Evolutionary conservation across 2,113 vertebrate genomes (phyloP).

Genomic region (Sylvia atricapilla): DNA sequence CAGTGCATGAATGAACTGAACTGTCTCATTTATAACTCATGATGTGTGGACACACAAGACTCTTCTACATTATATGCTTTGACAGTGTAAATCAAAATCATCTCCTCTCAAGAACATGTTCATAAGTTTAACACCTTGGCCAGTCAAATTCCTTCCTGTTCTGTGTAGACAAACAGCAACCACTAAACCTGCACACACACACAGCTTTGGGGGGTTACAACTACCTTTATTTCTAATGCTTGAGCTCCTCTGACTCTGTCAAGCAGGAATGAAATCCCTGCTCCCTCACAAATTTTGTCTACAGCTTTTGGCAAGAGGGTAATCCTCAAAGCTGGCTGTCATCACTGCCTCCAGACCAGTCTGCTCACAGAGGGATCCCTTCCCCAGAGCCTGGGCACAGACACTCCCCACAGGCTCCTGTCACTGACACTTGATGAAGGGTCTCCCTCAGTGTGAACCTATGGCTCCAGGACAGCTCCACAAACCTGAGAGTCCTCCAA

Average conservation of each 20-base stretch:
- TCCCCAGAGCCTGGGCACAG: background rate
- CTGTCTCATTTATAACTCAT: background rate
- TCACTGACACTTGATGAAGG: background rate
- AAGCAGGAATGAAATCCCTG: background rate
- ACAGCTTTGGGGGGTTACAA: background rate
- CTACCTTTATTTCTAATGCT: background rate
- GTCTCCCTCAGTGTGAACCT: background rate
- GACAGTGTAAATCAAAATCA: background rate
- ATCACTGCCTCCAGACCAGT: background rate
- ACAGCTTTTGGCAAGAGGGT: background rate
- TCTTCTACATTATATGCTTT: background rate
- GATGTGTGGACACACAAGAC: background rate
- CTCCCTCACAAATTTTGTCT: background rate
- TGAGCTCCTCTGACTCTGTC: background rate
- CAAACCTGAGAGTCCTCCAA: background rate
- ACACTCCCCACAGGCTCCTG: rapidly evolving
- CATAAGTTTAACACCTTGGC: background rate
- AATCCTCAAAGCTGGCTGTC: background rate
- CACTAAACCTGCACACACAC: background rate
- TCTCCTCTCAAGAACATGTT: background rate
- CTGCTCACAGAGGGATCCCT: background rate
- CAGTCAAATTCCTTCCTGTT: background rate
- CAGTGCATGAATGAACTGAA: background rate
- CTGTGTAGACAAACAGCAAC: background rate
- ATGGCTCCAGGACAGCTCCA: background rate